Evolutionary conservation across 2,113 vertebrate species (phyloP), one percentile per base, ranked within the genome.

Genomic region (Chionodraco myersi): DNA sequence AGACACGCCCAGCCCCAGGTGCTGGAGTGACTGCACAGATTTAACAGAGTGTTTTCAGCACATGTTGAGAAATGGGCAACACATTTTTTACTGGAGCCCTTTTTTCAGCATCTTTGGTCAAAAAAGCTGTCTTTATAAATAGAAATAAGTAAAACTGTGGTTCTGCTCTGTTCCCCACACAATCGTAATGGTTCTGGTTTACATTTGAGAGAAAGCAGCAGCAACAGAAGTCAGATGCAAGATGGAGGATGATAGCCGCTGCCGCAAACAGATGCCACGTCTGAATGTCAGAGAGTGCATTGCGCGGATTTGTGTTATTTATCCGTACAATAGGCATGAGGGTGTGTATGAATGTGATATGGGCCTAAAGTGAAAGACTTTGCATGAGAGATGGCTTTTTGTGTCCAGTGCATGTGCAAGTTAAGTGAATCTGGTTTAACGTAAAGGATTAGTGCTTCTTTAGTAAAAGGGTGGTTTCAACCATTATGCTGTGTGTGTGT

Each of bases 371-470:
- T 44, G 56, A 51, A 12, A 41, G 82, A 45, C 57, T 78, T 64
- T 57, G 54, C 57, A 69, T 64, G 63, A 14, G 16, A 83, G 83
- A 49, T 61, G 49, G 75, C 75, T 71, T 72, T 81, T 66, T 80
- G 77, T 85, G 62, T 69, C 26, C 66, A 59, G 54, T 49, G 57
- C 69, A 49, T 76, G 64, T 81, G 48, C 18, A 51, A 58, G 61
- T 86, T 71, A 79, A 82, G 62, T 85, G 73, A 80, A 76, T 86
- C 64, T 81, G 80, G 49, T 88, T 85, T 89, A 87, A 85, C 83
- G 79, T 83, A 75, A 79, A 90, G 81, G 86, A 91, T 91, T 91
- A 88, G 59, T 47, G 77, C 63, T 13, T 80, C 26, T 80, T 45
- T 76, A 80, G 69, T 84, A 79, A 87, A 86, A 86, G 68, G 76